Evolutionary conservation across 2,797 vertebrate genomes (phyloP), one percentile per base, ranked within the genome.

Genomic region (Telmatherina bonti): DNA sequence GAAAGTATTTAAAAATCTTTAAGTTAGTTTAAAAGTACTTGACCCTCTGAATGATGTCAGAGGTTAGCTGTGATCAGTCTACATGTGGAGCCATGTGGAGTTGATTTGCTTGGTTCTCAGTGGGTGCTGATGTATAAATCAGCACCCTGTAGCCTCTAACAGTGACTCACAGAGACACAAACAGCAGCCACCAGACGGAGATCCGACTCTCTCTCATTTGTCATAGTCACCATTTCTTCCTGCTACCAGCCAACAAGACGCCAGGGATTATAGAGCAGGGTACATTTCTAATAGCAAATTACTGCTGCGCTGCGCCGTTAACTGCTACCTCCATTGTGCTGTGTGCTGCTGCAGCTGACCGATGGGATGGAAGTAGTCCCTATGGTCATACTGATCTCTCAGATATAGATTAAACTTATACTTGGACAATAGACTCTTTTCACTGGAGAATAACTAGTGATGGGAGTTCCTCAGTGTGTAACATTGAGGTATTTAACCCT

Each of bases 181-280:
- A 65, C 71, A 62, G 66, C 76, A 59, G 84, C 71, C 74, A 74
- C 79, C 86, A 87, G 82, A 87, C 90, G 72, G 70, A 78, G 66
- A 78, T 64, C 29, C 1, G 74, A 11, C 84, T 66, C 6, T 1
- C 59, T 86, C 47, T 67, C 81, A 90, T 92, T 87, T 72, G 58
- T 93, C 88, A 86, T 45, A 27, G 83, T 89, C 87, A 72, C 76
- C 18, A 64, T 60, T 67, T 85, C 72, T 82, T 72, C 79, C 81
- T 61, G 72, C 75, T 53, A 20, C 1, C 78, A 71, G 87, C 90
- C 91, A 86, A 84, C 67, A 61, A 88, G 89, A 89, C 88, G 82
- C 90, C 85, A 20, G 84, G 81, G 82, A 88, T 81, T 71, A 47
- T 43, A 26, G 74, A 74, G 59, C 26, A 11, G 67, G 73, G 72